Evolutionary conservation across 1,140 invertebrate species (phyloP).

Genomic region (Temnothorax nylanderi): DNA sequence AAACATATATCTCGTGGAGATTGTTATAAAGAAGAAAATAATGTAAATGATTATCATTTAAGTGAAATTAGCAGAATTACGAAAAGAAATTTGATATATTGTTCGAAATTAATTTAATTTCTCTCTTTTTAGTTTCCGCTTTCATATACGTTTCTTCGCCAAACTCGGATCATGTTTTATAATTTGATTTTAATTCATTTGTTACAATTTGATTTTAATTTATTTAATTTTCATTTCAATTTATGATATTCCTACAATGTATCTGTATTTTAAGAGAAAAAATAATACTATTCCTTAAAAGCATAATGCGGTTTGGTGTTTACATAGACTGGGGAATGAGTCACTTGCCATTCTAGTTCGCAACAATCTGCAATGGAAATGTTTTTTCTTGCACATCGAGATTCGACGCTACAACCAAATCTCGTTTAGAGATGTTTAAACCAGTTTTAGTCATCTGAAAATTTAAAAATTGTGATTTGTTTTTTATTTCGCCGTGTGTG

Average conservation of each 20-base stretch:
- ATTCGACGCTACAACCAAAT: background rate
- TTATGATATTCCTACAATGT: background rate
- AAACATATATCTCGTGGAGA: background rate
- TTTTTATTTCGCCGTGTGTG: background rate
- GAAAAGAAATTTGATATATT: background rate
- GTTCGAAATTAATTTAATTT: background rate
- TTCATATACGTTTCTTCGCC: background rate
- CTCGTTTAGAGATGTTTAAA: background rate
- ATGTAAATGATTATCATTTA: background rate
- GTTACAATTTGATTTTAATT: background rate
- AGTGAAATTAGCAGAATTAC: background rate
- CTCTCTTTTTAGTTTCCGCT: background rate
- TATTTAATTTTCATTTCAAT: background rate
- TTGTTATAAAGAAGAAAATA: background rate
- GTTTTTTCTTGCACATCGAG: constrained; percentile 39
- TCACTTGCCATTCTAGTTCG: constrained; percentile 47
- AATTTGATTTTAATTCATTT: background rate
- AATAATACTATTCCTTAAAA: background rate
- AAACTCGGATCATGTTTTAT: background rate
- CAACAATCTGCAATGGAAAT: constrained; percentile 49
- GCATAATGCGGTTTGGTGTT: background rate
- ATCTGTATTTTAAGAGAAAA: background rate
- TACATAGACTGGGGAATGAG: constrained; percentile 17
- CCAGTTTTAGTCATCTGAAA: background rate
- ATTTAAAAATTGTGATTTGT: background rate